phyloP scores from a whole-genome alignment of 2,888 invertebrate species.

The Adelognathus sp. region DNA sequence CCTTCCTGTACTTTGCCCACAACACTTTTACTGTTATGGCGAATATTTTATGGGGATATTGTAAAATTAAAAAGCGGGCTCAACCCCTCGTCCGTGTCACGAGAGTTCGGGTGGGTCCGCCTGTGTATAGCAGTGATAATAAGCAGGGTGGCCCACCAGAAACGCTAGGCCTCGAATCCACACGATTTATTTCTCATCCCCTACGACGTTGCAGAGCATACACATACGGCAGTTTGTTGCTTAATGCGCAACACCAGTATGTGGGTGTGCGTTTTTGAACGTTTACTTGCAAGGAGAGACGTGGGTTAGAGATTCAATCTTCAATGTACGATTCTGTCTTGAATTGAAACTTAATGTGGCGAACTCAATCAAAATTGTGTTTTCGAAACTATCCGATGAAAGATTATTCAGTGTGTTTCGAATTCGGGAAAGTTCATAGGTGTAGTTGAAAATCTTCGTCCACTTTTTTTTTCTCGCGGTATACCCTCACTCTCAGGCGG shows the following conservation, averaged over 20 bases:
- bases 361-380: too few relatives aligned
- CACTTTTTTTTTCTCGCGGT: too few relatives aligned
- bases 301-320: not conserved
- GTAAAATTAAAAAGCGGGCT: slow-evolving; percentile 78
- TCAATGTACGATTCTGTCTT: not conserved
- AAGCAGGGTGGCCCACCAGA: slow-evolving; percentile 66
- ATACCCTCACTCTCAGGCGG: too few relatives aligned
- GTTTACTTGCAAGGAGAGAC: slow-evolving; percentile 15
- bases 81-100: slow-evolving; percentile 60
- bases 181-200: slow-evolving; percentile 34
- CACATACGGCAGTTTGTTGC: slow-evolving; percentile 25
- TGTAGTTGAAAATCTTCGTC: too few relatives aligned
- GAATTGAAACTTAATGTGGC: not conserved
- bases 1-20: slow-evolving; percentile 60
- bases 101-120: slow-evolving; percentile 61
- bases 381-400: too few relatives aligned
- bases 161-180: slow-evolving; percentile 24
- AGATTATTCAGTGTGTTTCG: not conserved
- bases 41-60: slow-evolving; percentile 79
- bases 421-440: too few relatives aligned
- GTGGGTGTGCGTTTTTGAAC: slow-evolving; percentile 5
- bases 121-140: slow-evolving; percentile 70
- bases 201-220: not conserved
- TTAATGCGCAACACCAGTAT: slow-evolving; percentile 16
- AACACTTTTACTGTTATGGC: slow-evolving; percentile 77